Conservation (phyloP, 2,888 invertebrate genomes). For the Dorcus parallelipipedus region DNA sequence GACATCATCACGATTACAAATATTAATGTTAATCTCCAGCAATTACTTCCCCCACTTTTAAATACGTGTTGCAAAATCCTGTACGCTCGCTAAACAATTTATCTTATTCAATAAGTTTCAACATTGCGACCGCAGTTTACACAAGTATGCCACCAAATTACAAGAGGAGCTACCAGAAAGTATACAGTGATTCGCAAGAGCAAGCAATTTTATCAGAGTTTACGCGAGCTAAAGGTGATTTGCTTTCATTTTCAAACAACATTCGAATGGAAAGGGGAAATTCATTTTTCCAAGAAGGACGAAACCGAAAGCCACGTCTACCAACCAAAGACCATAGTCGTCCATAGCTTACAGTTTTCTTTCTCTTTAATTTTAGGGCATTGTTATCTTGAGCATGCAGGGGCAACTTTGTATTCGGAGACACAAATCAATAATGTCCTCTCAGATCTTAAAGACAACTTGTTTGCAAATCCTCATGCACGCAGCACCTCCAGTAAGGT, state of each 20-base stretch:
- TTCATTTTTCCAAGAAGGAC: neutral
- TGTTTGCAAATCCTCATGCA: conserved; percentile 90
- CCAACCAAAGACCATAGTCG: neutral
- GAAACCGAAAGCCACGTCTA: neutral
- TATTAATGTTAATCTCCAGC: too few relatives aligned
- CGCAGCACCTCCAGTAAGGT: conserved; percentile 67
- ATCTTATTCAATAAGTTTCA: too few relatives aligned
- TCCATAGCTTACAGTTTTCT: neutral
- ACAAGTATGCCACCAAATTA: too few relatives aligned
- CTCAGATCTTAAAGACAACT: conserved; percentile 64
- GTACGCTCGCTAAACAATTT: too few relatives aligned
- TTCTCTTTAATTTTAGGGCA: conserved; percentile 52
- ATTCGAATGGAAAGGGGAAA: too few relatives aligned
- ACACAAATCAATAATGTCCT: conserved; percentile 65
- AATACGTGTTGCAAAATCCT: too few relatives aligned
- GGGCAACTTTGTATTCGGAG: conserved; percentile 77
- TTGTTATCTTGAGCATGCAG: conserved; percentile 87
- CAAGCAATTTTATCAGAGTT: conserved; percentile 32
- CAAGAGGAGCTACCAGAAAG: neutral
- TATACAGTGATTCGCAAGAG: conserved; percentile 30
- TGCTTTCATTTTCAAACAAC: too few relatives aligned
- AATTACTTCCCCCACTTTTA: too few relatives aligned
- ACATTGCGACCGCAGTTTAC: too few relatives aligned
- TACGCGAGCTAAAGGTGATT: conserved; percentile 30
- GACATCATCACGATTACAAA: too few relatives aligned